Evolutionary conservation across 2,113 vertebrate species (phyloP).

Genomic region (Odontophorus gujanensis): DNA sequence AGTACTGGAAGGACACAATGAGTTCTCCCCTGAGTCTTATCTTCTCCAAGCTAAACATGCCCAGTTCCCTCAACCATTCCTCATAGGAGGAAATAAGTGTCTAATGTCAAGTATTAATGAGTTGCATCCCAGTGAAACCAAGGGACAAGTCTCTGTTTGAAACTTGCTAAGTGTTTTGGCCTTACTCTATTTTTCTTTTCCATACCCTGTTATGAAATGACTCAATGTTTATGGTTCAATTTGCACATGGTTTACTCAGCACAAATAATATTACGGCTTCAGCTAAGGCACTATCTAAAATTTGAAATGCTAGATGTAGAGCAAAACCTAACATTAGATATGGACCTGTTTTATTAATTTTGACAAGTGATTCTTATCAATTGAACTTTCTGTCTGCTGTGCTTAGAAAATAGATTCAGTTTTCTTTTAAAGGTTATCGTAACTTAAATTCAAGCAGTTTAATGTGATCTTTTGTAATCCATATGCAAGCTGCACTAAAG

Average conservation of each 20-base stretch:
- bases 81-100: not conserved
- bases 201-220: not conserved
- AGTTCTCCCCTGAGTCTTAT: too few relatives aligned
- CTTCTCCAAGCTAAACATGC: too few relatives aligned
- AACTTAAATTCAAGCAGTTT: constrained; percentile 20
- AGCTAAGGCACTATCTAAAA: not conserved
- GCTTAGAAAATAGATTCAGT: not conserved
- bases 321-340: not conserved
- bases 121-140: not conserved
- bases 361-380: constrained; percentile 13
- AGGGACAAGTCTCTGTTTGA: not conserved
- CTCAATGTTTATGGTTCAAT: not conserved
- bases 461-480: not conserved
- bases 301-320: not conserved
- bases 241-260: not conserved
- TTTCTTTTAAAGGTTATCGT: constrained; percentile 37
- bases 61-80: too few relatives aligned
- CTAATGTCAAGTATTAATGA: not conserved
- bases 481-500: not conserved
- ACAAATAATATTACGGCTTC: not conserved
- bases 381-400: constrained; percentile 13
- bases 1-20: too few relatives aligned
- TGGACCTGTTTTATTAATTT: not conserved
- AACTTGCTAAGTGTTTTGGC: not conserved
- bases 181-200: not conserved